Evolutionary conservation across 2,113 vertebrate genomes (phyloP), one percentile per base, ranked within the genome.

Genomic region (Tragelaphus buxtoni): DNA sequence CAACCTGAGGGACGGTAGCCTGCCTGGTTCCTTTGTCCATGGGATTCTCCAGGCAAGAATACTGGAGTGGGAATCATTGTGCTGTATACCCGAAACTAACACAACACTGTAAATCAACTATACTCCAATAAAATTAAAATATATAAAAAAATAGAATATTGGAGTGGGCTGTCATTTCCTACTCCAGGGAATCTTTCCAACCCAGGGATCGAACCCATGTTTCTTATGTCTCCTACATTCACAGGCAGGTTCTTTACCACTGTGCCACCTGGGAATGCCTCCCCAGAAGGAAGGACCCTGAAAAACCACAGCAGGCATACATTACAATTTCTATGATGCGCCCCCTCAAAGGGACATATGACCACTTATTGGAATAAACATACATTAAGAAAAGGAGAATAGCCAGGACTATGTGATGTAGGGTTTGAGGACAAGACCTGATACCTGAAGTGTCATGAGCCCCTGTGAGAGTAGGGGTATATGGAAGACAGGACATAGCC

Each of bases 121-220:
- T 22, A 72, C 20, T 22, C 20, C 65, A 72, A 39, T 72, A 39
- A 72, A 72, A 72, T 39, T 39, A 39, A 69, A 39, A 39, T 69
- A 10, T 1, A 58, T 2, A 5, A 1, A 58, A 10, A 69, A 39
- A 5, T 22, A 72, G 35, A 72, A 72, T 72, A 39, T 20, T 24
- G 18, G 65, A 39, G 65, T 22, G 9, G 35, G 9, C 65, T 72
- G 9, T 72, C 65, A 39, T 39, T 35, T 72, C 65, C 65, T 39
- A 72, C 20, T 72, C 65, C 20, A 39, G 65, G 35, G 65, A 39
- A 22, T 12, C 18, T 72, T 69, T 22, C 20, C 35, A 72, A 39
- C 9, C n/a, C n/a, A 69, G n/a, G n/a, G 18, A 69, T 6, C 0
- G 0, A 39, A 69, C 18, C 65, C 18, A 0, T 72, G n/a, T 10